Evolutionary conservation across 2,797 vertebrate genomes (phyloP).

Genomic region (Denticeps clupeoides): DNA sequence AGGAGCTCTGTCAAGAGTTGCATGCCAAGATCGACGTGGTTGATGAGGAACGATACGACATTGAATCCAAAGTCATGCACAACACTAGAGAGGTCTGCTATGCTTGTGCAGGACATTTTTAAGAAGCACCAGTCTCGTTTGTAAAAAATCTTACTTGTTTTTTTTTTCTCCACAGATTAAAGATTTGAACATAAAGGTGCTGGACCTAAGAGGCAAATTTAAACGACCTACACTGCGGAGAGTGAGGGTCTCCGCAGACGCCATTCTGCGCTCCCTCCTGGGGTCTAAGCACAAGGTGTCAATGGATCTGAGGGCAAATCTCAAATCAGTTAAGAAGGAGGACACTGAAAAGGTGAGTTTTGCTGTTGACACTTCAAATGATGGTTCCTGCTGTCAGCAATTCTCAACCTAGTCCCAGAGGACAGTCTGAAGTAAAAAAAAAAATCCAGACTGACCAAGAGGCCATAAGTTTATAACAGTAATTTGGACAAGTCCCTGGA

Average conservation of each 20-base stretch:
- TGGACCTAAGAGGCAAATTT: slow-evolving; percentile 90
- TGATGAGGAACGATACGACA: slow-evolving; percentile 90
- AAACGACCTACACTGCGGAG: slow-evolving; percentile 80
- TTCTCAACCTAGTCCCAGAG: no score
- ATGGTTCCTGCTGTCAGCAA: no score
- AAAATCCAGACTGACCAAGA: no score
- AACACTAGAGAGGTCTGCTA: slow-evolving; percentile 77
- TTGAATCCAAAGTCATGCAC: slow-evolving; percentile 85
- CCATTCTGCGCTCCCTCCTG: slow-evolving; percentile 87
- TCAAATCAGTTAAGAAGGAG: slow-evolving; percentile 97
- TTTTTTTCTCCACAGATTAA: slow-evolving; percentile 65
- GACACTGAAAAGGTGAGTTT: slow-evolving; percentile 84
- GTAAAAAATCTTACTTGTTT: no score
- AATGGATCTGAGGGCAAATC: slow-evolving; percentile 88
- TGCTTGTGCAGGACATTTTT: neutral
- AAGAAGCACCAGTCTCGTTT: no score
- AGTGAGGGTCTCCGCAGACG: slow-evolving; percentile 85
- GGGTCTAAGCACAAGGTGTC: slow-evolving; percentile 98
- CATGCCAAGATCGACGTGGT: slow-evolving; percentile 78
- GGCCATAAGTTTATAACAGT: no score
- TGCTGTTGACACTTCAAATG: no score
- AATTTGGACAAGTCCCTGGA: no score
- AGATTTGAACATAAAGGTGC: slow-evolving; percentile 87
- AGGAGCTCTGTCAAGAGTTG: slow-evolving; percentile 82
- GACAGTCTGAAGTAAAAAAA: no score